Percentiles rank a stretch among this genome's conserved stretches.
Conservation (phyloP, 2,888 invertebrate genomes). For the Agrypnus murinus region DNA sequence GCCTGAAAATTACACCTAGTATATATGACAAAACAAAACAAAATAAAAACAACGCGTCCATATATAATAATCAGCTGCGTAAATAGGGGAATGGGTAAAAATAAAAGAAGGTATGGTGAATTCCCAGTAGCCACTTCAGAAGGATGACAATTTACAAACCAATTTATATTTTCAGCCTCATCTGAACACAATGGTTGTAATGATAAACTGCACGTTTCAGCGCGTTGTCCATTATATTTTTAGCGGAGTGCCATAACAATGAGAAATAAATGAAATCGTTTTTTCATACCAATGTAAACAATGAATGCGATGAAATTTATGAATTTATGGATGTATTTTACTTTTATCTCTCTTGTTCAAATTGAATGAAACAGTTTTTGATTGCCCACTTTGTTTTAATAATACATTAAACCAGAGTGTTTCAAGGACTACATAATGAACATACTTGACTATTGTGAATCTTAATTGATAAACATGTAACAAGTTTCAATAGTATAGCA, state of each 20-base stretch:
- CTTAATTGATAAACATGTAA: too few relatives aligned
- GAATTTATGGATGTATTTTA: slow-evolving; percentile 50
- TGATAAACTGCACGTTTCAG: slow-evolving; percentile 63
- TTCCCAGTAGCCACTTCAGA: slow-evolving; percentile 48
- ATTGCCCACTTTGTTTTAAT: slow-evolving; percentile 49
- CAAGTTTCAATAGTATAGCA: too few relatives aligned
- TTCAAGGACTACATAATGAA: too few relatives aligned
- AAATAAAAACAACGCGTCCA: too few relatives aligned
- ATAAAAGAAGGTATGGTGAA: slow-evolving; percentile 40
- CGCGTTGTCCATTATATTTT: slow-evolving; percentile 63
- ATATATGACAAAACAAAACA: too few relatives aligned
- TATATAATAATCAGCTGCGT: slow-evolving; percentile 19
- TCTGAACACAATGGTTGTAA: slow-evolving; percentile 63
- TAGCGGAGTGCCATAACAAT: slow-evolving; percentile 61
- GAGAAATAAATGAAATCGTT: slow-evolving; percentile 63
- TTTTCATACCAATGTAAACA: slow-evolving; percentile 57
- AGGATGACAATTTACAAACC: slow-evolving; percentile 63
- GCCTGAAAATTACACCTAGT: too few relatives aligned
- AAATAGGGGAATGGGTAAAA: slow-evolving; percentile 27
- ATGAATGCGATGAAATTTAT: slow-evolving; percentile 54
- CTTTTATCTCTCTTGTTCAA: slow-evolving; percentile 47
- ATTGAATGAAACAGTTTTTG: slow-evolving; percentile 51
- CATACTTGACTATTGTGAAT: too few relatives aligned
- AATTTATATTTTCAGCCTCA: slow-evolving; percentile 65
- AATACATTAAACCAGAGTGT: slow-evolving; percentile 15